Base-by-base conservation (phyloP, 1,140 invertebrate species). In the Copidosoma floridanum region DNA sequence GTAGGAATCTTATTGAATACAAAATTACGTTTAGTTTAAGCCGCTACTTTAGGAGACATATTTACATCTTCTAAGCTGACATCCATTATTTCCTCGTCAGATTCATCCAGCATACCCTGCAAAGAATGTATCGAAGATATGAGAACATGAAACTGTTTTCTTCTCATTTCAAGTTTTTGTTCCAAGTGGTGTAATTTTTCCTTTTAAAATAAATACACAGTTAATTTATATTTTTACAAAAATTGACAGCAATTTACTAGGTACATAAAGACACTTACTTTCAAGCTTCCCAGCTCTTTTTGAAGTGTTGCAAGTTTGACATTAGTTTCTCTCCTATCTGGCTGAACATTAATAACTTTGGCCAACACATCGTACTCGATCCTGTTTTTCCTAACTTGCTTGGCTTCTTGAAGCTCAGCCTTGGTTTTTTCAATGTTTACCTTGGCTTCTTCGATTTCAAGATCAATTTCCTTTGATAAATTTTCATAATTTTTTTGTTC, bases 321-420 rank as follows among this genome's bases (percentile, higher is more conserved):
- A 63, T 89, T 85, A 1, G 93, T 95, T 64, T 91, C 87, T 71
- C 89, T 88, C 71, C 94, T 84, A 72, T 95, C 92, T 0, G 95
- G 94, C 70, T 97, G 91, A 68, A 91, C 86, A 65, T 89, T 88
- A 63, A 97, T 97, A 3, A 95, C 85, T 78, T 92, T 91, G 1
- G 94, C 94, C 23, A 97, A 68, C 5, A 94, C 87, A 84, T 97
- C 94, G 81, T 97, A 97, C 71, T 97, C 94, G 81, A 92, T 88
- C 67, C 91, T 85, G 75, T 97, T 95, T 73, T 93, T 93, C 2
- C 94, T 84, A 16, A 91, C 85, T 68, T 87, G 86, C 74, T 93
- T 94, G 1, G 92, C 92, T 67, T 91, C 83, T 52, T 88, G 83
- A 16, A 95, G 78, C 61, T 93, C 87, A 6, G 78, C 70, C 79